Base-by-base conservation (phyloP, 2,113 vertebrate genomes). In the Trinectes maculatus region DNA sequence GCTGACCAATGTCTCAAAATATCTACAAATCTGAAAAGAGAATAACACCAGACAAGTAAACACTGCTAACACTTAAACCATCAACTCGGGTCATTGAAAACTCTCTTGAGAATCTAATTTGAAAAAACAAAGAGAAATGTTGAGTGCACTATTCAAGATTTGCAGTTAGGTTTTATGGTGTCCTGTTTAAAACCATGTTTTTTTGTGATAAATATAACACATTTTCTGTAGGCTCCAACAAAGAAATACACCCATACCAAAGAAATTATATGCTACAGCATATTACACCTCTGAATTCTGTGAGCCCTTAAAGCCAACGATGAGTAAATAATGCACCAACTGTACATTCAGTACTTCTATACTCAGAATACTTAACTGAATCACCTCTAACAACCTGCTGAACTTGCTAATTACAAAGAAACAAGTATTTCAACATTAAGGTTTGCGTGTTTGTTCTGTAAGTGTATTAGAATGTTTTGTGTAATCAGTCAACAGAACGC, bases 281-380 rank as follows among this genome's bases (percentile, higher is more conserved):
- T n/a, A 40, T 40, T 24, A 10, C 28, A 44, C 51, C 19, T 51
- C n/a, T 31, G 29, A 4, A 21, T 36, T 40, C 25, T 29, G 26
- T 1, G 0, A 46, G 15, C 44, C 55, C 37, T 71, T 48, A 13
- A 22, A 53, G 67, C 39, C 22, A 44, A 53, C n/a, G 13, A 21
- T 18, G 39, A 46, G 26, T 18, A 46, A 54, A 18, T 48, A 61
- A 47, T 37, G 13, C 8, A 31, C 8, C n/a, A n/a, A n/a, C n/a
- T n/a, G n/a, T n/a, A n/a, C n/a, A n/a, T n/a, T n/a, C n/a, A n/a
- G n/a, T n/a, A n/a, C 29, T 31, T 31, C 29, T 31, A 31, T 31
- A 31, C 8, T 31, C 8, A 31, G 4, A 31, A 8, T 31, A 31
- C 29, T 62, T 37, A n/a, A 73, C 46, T 24, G 26, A 73, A 34